These are phyloP conservation scores for Dolichoris vasculosae DNA, from an alignment of 1,140 invertebrate genomes.

Conservation along the genomic window DNA sequence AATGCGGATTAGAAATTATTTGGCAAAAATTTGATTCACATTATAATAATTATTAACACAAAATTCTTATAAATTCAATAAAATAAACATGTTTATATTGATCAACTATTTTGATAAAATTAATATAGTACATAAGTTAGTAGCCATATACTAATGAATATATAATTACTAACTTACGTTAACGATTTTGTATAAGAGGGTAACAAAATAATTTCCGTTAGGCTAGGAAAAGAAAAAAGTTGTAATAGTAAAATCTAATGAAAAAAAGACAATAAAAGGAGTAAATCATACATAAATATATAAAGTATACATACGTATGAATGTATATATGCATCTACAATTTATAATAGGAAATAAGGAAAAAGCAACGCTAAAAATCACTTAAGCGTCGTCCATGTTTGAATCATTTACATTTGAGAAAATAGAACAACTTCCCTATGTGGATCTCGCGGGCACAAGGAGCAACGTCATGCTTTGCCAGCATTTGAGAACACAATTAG, in stretches of 20 bases:
- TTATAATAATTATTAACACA: neutral
- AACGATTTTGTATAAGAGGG: neutral
- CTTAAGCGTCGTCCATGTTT: neutral
- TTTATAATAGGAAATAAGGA: slow-evolving; percentile 36
- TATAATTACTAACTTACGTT: no score
- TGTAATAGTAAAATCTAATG: neutral
- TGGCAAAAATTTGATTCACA: slow-evolving; percentile 12
- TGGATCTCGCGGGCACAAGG: slow-evolving; percentile 72
- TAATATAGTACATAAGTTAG: no score
- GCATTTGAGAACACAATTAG: neutral
- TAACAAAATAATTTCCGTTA: slow-evolving; percentile 11
- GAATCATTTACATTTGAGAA: slow-evolving; percentile 1
- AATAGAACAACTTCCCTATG: slow-evolving; percentile 24
- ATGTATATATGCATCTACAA: neutral
- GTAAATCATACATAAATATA: slow-evolving; percentile 11
- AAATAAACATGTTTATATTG: neutral
- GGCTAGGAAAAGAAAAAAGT: neutral
- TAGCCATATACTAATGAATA: no score
- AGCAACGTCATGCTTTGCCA: slow-evolving; percentile 59
- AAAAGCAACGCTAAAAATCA: slow-evolving; percentile 36
- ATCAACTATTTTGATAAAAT: no score
- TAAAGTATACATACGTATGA: neutral
- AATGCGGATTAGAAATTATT: slow-evolving; percentile 27
- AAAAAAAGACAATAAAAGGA: slow-evolving; percentile 25
- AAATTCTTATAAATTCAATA: neutral